Evolutionary conservation across 2,113 vertebrate species (phyloP), one percentile per base, ranked within the genome.

Genomic region (Callithrix jacchus): DNA sequence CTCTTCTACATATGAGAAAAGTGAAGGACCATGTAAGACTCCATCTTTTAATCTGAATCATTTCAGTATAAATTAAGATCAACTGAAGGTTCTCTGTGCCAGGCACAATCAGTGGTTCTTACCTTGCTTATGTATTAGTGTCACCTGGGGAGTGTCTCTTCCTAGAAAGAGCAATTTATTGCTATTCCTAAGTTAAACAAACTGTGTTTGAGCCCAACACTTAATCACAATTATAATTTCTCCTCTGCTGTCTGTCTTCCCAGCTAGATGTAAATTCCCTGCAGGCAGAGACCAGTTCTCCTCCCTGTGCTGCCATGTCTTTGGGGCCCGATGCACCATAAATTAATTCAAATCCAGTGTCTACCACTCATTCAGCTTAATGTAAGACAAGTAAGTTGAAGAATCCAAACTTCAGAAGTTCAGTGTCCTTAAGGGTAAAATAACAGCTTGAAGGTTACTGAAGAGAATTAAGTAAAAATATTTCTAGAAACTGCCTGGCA

Each of bases 401-500:
- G n/a, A 66, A 17, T 16, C 23, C 25, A 52, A 32, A 73, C 37
- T 73, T 86, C 17, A 80, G 71, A n/a, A 58, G 23, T 64, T 87
- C 23, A 81, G 9, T 82, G 66, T 84, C 18, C 23, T 66, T 58
- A 74, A 40, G 37, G 9, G 3, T 54, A 85, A 91, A 82, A 88
- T 23, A 77, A 89, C 89, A 92, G 54, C 64, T 54, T 76, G 5
- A 8, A 81, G 32, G 23, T 87, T 40, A 76, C 49, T 49, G 9
- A 93, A 56, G 35, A 87, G 40, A 96, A 88, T 42, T 80, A 71
- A 77, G 52, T 85, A 52, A 88, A 95, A 91, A 61, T 49, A 66
- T 47, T 92, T 88, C 61, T 77, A 94, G 81, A 94, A 96, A 92
- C 49, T 27, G n/a, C 79, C 30, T 92, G 42, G 54, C 32, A 79